Evolutionary conservation across 2,888 invertebrate species (phyloP), one percentile per base, ranked within the genome.

Genomic region (Acanthococcus lagerstroemiae): DNA sequence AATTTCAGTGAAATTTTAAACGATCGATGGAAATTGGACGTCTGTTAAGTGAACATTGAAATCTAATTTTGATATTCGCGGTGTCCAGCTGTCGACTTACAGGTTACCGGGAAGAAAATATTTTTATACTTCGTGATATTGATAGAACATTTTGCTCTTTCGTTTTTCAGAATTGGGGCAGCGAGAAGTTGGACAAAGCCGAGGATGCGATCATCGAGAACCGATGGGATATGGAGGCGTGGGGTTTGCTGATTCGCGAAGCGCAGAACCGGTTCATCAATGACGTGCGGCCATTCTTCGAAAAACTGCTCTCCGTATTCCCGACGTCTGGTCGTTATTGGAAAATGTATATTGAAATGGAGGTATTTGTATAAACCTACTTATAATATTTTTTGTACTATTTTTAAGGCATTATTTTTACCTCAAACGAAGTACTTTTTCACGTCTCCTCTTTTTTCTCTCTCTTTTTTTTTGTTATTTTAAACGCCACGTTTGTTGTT

Each of bases 341-440:
- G 99, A 95, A 95, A 79, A 91, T 96, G 72, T 99, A 95, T 78
- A 95, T 96, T 72, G 95, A 96, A 75, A 94, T 95, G 79, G 95
- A 96, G 87, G 90, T 91, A 78, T 50, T 55, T 21, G 12, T 52
- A n/a, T n/a, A n/a, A 9, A 22, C 48, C 58, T 63, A 50, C 57
- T 63, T 24, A 66, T 60, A 45, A 30, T 26, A 58, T 56, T 56
- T 55, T 37, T 61, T 24, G 68, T 30, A 15, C 30, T 25, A 21
- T 46, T 68, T 54, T 57, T 50, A 58, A 55, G 44, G 19, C 66
- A 44, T 48, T 54, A 44, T 46, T 60, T 68, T 60, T 25, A 24
- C 48, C 56, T 55, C n/a, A n/a, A 45, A 44, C 24, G 48, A 22
- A 58, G 52, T 52, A 52, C 52, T 61, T 61, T 52, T 19, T 25